A percentile compares a stretch with the other conserved stretches of the same genome.
These are phyloP conservation scores for Chironomus riparius DNA, from an alignment of 2,888 invertebrate genomes.

Conservation along the genomic window DNA sequence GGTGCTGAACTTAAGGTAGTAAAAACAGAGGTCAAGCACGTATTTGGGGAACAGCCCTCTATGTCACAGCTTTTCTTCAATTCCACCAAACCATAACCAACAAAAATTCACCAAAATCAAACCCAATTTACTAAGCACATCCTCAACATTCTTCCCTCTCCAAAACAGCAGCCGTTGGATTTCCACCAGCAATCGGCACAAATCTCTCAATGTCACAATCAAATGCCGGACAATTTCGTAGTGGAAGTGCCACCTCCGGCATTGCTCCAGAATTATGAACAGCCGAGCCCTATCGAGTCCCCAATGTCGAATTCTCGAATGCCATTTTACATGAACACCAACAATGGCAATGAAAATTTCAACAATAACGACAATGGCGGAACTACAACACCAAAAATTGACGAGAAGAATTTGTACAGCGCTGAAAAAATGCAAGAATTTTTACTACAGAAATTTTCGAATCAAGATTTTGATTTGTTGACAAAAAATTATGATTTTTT, in stretches of 20 bases:
- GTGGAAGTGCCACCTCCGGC: conserved; percentile 13
- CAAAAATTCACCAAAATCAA: too few relatives aligned
- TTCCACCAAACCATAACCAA: too few relatives aligned
- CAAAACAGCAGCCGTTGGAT: conserved; percentile 26
- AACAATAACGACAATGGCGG: conserved; percentile 38
- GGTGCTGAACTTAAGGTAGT: too few relatives aligned
- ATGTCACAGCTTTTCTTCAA: too few relatives aligned
- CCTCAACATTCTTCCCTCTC: too few relatives aligned
- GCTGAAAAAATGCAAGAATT: conserved; percentile 31
- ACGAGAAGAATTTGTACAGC: not conserved
- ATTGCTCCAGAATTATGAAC: conserved; percentile 20
- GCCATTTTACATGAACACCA: conserved; percentile 37
- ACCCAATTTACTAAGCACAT: too few relatives aligned
- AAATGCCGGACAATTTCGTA: conserved; percentile 9
- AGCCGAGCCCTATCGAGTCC: not conserved
- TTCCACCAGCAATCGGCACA: conserved; percentile 24
- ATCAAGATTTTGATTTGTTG: conserved; percentile 20
- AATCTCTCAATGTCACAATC: conserved; percentile 16
- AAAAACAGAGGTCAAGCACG: too few relatives aligned
- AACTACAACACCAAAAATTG: not conserved
- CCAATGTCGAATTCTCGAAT: conserved; percentile 18
- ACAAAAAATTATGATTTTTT: conserved; percentile 25
- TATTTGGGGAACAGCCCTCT: too few relatives aligned
- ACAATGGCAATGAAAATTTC: conserved; percentile 37
- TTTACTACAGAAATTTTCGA: conserved; percentile 14